phyloP scores from a whole-genome alignment of 2,797 vertebrate species.

The Gymnocypris eckloni region DNA sequence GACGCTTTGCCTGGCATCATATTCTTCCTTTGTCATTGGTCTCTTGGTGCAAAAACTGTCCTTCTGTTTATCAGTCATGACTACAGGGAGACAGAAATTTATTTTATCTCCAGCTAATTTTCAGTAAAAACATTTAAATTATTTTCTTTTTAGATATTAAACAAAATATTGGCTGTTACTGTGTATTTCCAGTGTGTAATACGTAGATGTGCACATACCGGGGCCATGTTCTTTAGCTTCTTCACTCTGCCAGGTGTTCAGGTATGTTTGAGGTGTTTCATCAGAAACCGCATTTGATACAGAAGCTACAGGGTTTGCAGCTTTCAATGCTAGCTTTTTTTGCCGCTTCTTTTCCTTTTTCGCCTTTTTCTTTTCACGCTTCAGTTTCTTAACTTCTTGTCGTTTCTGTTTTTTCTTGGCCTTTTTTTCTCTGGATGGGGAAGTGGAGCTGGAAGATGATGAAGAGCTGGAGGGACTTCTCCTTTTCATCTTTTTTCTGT shows the following conservation, averaged over 20 bases:
- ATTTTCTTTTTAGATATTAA: not conserved
- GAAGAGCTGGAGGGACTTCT: conserved; percentile 75
- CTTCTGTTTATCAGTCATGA: conserved; percentile 94
- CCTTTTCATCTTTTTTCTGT: conserved; percentile 74
- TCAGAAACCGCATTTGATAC: conserved; percentile 36
- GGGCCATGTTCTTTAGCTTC: conserved; percentile 82
- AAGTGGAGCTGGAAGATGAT: conserved; percentile 75
- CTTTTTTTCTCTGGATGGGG: conserved; percentile 78
- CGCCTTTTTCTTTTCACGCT: conserved; percentile 74
- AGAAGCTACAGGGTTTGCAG: conserved; percentile 52
- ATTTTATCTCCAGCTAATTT: not conserved
- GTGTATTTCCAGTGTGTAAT: not conserved
- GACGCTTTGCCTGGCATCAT: conserved; percentile 92
- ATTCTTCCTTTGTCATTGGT: conserved; percentile 96
- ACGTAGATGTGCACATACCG: conserved; percentile 71
- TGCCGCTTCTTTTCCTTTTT: conserved; percentile 73
- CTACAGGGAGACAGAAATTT: conserved; percentile 67
- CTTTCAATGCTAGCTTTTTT: conserved; percentile 66
- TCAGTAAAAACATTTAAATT: not conserved
- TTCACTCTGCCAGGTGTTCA: conserved; percentile 89
- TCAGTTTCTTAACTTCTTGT: conserved; percentile 80
- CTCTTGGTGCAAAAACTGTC: conserved; percentile 93
- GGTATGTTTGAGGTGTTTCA: conserved; percentile 69
- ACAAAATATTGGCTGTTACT: not conserved
- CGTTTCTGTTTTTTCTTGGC: conserved; percentile 78